Base-by-base conservation (phyloP, 2,797 vertebrate genomes). In the Enteromius argenteus region DNA sequence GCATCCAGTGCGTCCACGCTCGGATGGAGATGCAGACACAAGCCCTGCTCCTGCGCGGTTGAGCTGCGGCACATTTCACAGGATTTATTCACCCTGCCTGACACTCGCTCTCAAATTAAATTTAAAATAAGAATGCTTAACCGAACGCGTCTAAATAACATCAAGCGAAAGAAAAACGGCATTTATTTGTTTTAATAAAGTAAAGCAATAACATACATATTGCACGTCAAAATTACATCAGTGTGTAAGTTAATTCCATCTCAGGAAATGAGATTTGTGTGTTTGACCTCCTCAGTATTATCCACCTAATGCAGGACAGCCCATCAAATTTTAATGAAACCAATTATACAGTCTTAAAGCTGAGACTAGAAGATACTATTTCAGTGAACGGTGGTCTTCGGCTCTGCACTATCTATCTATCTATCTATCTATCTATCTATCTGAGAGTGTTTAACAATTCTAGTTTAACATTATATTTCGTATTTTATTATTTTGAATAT, bases 291-390 rank as follows among this genome's bases (percentile, higher is more conserved):
- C 66, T 17, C 44, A 17, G 37, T 42, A 53, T 80, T 81, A 62
- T 46, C 60, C 68, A 7, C 13, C 51, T 64, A 71, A 67, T 74
- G 73, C 19, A 49, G 37, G 49, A n/a, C 30, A 73, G 73, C 30
- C 10, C 42, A 81, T 85, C 35, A 75, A 76, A 86, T 85, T 83
- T 85, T 66, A 80, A 87, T 86, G 44, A 88, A 76, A 75, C 74
- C 30, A 53, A 71, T 84, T 84, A 69, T 72, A 44, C 67, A 79
- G 56, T 44, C 72, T 74, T 53, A 60, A n/a, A 80, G 13, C 32
- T 51, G 23, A 44, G 27, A 42, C 66, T 67, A 53, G 56, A 78
- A 46, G 23, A 32, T 64, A 23, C 27, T 77, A 30, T 62, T 27
- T 23, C 35, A 58, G 73, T 49, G 15, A 72, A 46, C 42, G 69